Evolutionary conservation across 2,888 invertebrate genomes (phyloP), one percentile per base, ranked within the genome.

Genomic region (Leuctra nigra): DNA sequence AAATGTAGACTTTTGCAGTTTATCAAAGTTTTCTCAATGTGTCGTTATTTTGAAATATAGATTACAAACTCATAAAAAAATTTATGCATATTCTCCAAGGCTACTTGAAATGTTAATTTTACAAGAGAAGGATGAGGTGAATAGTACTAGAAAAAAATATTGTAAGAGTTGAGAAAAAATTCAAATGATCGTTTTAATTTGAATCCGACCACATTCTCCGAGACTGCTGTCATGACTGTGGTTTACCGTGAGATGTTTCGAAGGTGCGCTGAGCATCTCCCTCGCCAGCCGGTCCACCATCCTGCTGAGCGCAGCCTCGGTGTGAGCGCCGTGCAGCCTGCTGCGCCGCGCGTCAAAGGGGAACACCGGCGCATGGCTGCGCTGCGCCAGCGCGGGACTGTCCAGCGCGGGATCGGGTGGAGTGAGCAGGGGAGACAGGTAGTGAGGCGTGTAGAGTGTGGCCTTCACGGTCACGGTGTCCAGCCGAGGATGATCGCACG

Each of bases 201-300:
- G n/a, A n/a, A n/a, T n/a, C n/a, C n/a, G n/a, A n/a, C n/a, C n/a
- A n/a, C n/a, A n/a, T n/a, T n/a, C n/a, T n/a, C n/a, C n/a, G n/a
- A n/a, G n/a, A n/a, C n/a, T n/a, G n/a, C n/a, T n/a, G n/a, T n/a
- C n/a, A n/a, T n/a, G n/a, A n/a, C n/a, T n/a, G n/a, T n/a, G n/a
- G 74, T 81, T 80, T 70, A 86, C 87, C 66, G 82, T 78, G 64
- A 82, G 77, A 71, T 80, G 75, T 72, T 82, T 87, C 53, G 84
- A 83, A 58, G 80, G 77, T 1, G 84, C 78, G 3, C 79, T 73
- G 66, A 83, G 72, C 24, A 89, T 67, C 53, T 72, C 72, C 50
- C 75, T 72, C 24, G 76, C 71, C 38, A 84, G 66, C 38, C 72
- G 66, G 55, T 72, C 71, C 14, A 84, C 70, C 53, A 84, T 71